Evolutionary conservation across 1,140 invertebrate genomes (phyloP).

Genomic region (Heliothis virescens): DNA sequence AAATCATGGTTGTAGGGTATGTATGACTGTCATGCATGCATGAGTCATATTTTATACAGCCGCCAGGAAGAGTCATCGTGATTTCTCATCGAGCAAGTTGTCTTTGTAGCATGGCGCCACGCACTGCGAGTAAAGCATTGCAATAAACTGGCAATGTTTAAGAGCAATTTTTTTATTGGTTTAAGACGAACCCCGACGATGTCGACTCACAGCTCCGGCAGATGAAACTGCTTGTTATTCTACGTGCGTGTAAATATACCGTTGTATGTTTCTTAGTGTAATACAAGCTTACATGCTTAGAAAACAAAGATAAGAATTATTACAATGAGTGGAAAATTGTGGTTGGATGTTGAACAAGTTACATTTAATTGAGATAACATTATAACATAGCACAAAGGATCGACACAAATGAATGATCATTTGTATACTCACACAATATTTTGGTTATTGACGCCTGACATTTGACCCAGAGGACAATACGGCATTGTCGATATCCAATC

Average conservation of each 20-base stretch:
- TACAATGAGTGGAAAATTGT: slow-evolving; percentile 28
- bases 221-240: slow-evolving; percentile 40
- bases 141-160: slow-evolving; percentile 50
- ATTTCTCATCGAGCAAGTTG: slow-evolving; percentile 60
- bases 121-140: slow-evolving; percentile 52
- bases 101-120: slow-evolving; percentile 54
- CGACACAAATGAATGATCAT: slow-evolving; percentile 41
- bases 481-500: slow-evolving; percentile 57
- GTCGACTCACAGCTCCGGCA: not conserved
- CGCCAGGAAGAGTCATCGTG: slow-evolving; percentile 56
- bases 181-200: slow-evolving; percentile 12
- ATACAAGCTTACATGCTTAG: not conserved
- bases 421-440: slow-evolving; percentile 23
- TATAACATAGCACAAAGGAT: not conserved
- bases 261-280: slow-evolving; percentile 23
- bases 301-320: slow-evolving; percentile 34
- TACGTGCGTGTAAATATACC: slow-evolving; percentile 25
- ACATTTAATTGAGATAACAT: slow-evolving; percentile 25
- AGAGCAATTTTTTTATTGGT: slow-evolving; percentile 40
- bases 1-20: not conserved
- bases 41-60: slow-evolving; percentile 50
- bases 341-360: slow-evolving; percentile 6
- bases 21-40: slow-evolving; percentile 33
- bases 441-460: slow-evolving; percentile 46
- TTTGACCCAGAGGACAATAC: slow-evolving; percentile 49